A percentile compares a stretch with the other conserved stretches of the same genome.
These are phyloP conservation scores for Poeciliopsis retropinna DNA, from an alignment of 2,113 vertebrate genomes.

Conservation along the genomic window DNA sequence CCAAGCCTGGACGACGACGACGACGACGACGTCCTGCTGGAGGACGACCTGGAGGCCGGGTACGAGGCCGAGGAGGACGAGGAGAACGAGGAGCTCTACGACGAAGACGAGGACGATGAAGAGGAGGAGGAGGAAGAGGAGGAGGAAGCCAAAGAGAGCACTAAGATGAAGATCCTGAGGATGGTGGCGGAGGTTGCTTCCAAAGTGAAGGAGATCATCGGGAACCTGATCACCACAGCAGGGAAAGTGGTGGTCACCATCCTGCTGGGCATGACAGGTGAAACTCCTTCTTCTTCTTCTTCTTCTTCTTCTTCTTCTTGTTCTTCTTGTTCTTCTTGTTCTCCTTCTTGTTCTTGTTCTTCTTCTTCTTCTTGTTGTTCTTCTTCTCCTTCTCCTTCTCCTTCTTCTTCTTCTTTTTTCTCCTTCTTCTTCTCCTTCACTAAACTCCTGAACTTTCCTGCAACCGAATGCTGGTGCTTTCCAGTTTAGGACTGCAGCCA, in stretches of 20 bases:
- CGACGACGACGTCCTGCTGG: constrained; percentile 88
- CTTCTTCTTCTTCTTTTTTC: background rate
- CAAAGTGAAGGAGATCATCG: constrained; percentile 92
- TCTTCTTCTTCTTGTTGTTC: background rate
- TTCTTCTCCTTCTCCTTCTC: too few species aligned
- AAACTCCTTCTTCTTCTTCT: constrained; percentile 29
- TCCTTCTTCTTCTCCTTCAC: background rate
- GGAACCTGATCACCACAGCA: constrained; percentile 94
- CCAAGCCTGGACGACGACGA: constrained; percentile 88
- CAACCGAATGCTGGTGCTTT: too few species aligned
- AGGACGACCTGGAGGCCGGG: constrained; percentile 88
- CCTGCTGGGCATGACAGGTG: constrained; percentile 92
- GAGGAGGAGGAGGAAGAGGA: constrained; percentile 82
- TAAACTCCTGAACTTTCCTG: background rate
- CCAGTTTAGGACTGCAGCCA: background rate
- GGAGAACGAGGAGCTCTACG: constrained; percentile 47
- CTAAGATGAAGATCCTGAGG: constrained; percentile 89
- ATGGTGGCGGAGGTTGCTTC: constrained; percentile 86
- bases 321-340: too few species aligned
- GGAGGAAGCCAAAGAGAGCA: constrained; percentile 87
- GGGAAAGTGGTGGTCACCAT: constrained; percentile 96
- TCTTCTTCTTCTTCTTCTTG: too few species aligned
- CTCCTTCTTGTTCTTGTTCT: background rate
- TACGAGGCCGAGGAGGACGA: constrained; percentile 79
- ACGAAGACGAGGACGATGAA: constrained; percentile 70